Percentiles rank a stretch among this genome's conserved stretches.
These are phyloP conservation scores for Nyctibius bracteatus DNA, from an alignment of 2,113 vertebrate genomes.

Conservation along the genomic window DNA sequence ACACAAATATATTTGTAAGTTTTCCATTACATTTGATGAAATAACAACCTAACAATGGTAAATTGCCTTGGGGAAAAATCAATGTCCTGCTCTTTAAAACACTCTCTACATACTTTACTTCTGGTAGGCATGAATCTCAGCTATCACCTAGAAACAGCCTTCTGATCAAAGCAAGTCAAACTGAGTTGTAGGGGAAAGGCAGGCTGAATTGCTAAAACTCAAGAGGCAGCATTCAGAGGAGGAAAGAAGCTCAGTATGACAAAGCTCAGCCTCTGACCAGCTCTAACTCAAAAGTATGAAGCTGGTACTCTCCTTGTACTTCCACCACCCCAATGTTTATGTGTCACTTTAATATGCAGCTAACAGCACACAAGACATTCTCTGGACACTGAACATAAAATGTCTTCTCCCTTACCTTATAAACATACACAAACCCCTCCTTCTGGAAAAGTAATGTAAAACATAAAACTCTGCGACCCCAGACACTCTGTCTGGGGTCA, in stretches of 20 bases:
- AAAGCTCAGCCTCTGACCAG: neutral
- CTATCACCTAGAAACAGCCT: neutral
- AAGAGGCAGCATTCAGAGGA: neutral
- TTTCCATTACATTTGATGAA: neutral
- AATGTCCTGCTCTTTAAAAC: neutral
- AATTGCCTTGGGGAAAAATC: neutral
- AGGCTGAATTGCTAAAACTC: neutral
- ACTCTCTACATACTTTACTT: neutral
- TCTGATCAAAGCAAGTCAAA: neutral
- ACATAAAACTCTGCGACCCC: neutral
- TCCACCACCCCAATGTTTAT: neutral
- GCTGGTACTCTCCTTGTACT: neutral
- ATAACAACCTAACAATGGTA: neutral
- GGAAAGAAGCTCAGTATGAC: neutral
- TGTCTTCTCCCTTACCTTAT: neutral
- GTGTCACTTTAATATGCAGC: neutral
- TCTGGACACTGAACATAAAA: neutral
- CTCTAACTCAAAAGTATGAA: neutral
- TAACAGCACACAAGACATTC: fast-evolving
- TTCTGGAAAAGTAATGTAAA: neutral
- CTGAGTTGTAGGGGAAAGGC: neutral
- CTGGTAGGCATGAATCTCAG: neutral
- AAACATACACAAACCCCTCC: neutral
- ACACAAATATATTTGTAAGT: neutral
- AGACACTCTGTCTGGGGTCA: neutral